A percentile compares a stretch with the other conserved stretches of the same genome.
Conservation (phyloP, 2,888 invertebrate species). For the Pristionchus japonicus region DNA sequence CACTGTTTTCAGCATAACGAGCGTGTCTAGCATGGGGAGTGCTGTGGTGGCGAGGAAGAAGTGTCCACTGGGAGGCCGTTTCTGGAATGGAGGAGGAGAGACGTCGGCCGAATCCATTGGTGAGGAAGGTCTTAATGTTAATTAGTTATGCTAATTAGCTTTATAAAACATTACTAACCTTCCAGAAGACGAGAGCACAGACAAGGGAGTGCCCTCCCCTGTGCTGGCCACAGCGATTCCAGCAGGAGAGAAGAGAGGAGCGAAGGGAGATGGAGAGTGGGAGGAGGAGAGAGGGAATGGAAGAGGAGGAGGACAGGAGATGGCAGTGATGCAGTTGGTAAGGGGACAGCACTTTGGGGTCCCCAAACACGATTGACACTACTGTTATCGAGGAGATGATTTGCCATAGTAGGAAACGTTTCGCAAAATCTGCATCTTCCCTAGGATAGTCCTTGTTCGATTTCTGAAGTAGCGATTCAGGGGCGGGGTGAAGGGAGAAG, state of each 20-base stretch:
- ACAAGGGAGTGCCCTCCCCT: background rate
- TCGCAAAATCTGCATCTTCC: too few relatives aligned
- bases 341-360: too few relatives aligned
- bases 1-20: background rate
- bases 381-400: too few relatives aligned
- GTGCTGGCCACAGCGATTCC: slow-evolving; percentile 22
- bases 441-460: too few relatives aligned
- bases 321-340: background rate
- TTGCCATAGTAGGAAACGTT: too few relatives aligned
- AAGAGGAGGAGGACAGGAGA: background rate
- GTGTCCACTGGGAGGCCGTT: background rate
- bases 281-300: background rate
- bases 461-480: too few relatives aligned
- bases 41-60: background rate
- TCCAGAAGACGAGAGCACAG: slow-evolving; percentile 12
- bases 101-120: background rate
- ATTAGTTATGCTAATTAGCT: background rate
- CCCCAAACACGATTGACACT: too few relatives aligned
- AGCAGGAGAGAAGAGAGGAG: background rate
- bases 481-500: background rate
- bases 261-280: slow-evolving; percentile 6
- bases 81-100: slow-evolving; percentile 6
- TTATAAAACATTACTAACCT: too few relatives aligned
- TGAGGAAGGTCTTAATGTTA: background rate
- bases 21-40: background rate